phyloP scores from a whole-genome alignment of 2,113 vertebrate genomes.

The Pandion haliaetus region DNA sequence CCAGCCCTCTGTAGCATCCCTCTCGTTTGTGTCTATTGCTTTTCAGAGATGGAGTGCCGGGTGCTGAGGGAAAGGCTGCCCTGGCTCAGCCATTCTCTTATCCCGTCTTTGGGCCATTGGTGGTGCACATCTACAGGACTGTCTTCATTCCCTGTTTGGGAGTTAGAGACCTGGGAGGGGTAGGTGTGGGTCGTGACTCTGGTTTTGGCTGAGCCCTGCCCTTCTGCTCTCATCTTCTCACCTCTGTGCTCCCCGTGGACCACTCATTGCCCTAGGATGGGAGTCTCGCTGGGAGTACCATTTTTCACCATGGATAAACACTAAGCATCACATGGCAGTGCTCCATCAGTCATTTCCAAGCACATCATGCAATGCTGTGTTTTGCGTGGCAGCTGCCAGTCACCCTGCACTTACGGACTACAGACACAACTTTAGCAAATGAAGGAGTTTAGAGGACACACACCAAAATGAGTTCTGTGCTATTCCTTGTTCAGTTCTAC shows the following conservation, averaged over 20 bases:
- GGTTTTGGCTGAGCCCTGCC: background rate
- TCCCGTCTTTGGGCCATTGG: background rate
- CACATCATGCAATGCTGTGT: rapidly evolving
- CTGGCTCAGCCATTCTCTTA: background rate
- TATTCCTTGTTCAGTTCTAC: background rate
- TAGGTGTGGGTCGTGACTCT: background rate
- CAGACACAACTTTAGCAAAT: background rate
- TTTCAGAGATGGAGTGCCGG: background rate
- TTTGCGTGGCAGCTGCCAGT: background rate
- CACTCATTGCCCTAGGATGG: background rate
- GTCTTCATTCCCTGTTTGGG: background rate
- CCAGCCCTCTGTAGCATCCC: background rate
- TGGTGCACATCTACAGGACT: background rate
- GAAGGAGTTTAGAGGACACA: background rate
- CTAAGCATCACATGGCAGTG: background rate
- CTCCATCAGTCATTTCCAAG: background rate
- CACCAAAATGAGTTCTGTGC: rapidly evolving
- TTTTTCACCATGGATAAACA: background rate
- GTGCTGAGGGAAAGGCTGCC: background rate
- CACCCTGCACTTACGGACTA: too few relatives aligned
- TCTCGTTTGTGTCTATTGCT: background rate
- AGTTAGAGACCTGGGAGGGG: background rate
- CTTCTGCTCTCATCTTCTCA: background rate
- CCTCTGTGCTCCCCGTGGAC: background rate
- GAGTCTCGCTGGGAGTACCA: rapidly evolving